Conservation (phyloP, 2,797 vertebrate genomes). For the Sylvilagus floridanus region DNA sequence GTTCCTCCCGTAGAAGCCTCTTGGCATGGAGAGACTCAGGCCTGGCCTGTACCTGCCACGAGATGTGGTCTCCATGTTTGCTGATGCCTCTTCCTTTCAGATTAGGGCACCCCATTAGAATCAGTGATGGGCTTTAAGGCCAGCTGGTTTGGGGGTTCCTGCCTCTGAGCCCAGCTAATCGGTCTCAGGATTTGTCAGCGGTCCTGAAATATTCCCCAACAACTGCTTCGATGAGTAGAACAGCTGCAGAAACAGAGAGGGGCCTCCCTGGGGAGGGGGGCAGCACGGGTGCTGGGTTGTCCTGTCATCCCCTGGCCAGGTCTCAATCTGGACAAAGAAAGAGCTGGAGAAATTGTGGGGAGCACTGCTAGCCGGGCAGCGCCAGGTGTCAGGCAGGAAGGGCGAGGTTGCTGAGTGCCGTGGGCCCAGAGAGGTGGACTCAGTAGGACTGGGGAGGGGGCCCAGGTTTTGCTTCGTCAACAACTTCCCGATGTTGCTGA, state of each 20-base stretch:
- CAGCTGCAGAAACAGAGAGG: constrained; percentile 51
- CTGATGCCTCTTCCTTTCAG: neutral
- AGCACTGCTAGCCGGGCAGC: neutral
- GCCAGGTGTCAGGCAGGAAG: neutral
- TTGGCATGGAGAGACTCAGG: neutral
- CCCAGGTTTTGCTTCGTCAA: neutral
- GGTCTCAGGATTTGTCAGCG: neutral
- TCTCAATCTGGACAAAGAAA: constrained; percentile 28
- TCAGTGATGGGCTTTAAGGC: neutral
- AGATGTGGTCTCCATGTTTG: neutral
- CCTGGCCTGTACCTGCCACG: neutral
- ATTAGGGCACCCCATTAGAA: neutral
- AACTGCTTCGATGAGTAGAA: neutral
- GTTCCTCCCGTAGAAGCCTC: neutral
- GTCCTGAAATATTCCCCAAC: constrained; percentile 49
- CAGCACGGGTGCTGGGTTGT: neutral
- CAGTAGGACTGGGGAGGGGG: neutral
- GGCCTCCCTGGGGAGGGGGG: neutral
- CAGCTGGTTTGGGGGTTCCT: neutral
- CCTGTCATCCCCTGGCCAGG: neutral
- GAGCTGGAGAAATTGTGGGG: neutral
- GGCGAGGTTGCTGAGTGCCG: too few relatives aligned
- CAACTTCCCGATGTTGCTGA: neutral
- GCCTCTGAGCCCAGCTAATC: neutral
- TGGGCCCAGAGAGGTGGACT: neutral